phyloP scores from a whole-genome alignment of 2,113 vertebrate species.

The Scomber japonicus region DNA sequence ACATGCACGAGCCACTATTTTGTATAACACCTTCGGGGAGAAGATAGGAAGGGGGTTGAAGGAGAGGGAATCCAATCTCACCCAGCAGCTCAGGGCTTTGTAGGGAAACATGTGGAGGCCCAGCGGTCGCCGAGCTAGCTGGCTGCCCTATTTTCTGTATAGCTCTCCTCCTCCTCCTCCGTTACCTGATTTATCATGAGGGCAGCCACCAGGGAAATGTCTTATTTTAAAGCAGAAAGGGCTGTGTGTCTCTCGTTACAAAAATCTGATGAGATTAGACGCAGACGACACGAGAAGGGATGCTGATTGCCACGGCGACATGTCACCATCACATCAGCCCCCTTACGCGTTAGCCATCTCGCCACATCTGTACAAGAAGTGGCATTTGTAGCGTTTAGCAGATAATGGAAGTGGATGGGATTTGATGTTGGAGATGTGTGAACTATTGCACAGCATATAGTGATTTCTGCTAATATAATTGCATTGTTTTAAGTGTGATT shows the following conservation, averaged over 20 bases:
- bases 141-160: conserved; percentile 62
- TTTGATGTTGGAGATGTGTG: background rate
- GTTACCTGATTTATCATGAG: conserved; percentile 65
- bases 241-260: conserved; percentile 4
- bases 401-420: background rate
- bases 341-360: background rate
- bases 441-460: background rate
- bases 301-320: background rate
- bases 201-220: conserved; percentile 59
- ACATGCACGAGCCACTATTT: background rate
- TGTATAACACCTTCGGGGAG: conserved; percentile 15
- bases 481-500: background rate
- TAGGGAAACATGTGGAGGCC: conserved; percentile 37
- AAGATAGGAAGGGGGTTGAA: background rate
- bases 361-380: background rate
- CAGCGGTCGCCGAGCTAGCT: background rate
- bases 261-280: conserved; percentile 21
- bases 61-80: conserved; percentile 68
- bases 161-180: conserved; percentile 31
- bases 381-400: background rate
- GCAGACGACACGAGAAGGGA: conserved; percentile 21
- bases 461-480: background rate
- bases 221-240: conserved; percentile 58
- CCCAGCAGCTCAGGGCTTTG: conserved; percentile 53
- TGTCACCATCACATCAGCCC: background rate